Evolutionary conservation across 2,797 vertebrate species (phyloP).

Genomic region (Sebastes matsubarae): DNA sequence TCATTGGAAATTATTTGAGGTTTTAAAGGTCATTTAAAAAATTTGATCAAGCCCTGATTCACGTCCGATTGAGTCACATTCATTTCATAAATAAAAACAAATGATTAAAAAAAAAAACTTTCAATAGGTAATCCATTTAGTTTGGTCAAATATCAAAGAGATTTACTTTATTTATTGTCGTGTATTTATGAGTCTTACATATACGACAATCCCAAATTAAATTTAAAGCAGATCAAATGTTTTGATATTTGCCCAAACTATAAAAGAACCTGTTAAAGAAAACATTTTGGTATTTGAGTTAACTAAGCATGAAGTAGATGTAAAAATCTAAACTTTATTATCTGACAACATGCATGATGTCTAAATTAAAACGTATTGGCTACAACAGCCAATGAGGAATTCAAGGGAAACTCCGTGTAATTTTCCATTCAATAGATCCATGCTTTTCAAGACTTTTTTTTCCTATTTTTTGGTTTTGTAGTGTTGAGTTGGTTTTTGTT

Average conservation of each 20-base stretch:
- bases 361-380: constrained; percentile 33
- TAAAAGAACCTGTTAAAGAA: no score
- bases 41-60: constrained; percentile 60
- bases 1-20: constrained; percentile 64
- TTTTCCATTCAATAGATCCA: constrained; percentile 21
- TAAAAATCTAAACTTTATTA: constrained; percentile 20
- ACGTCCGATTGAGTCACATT: constrained; percentile 57
- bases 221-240: constrained; percentile 11
- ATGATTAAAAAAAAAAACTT: constrained; percentile 10
- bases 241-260: constrained; percentile 45
- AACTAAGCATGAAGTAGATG: constrained; percentile 34
- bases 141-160: constrained; percentile 33
- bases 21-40: constrained; percentile 49
- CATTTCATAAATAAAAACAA: constrained; percentile 59
- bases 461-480: constrained; percentile 47
- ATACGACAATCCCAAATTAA: not conserved
- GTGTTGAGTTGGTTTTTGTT: constrained; percentile 12
- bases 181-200: constrained; percentile 3
- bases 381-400: constrained; percentile 19
- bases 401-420: constrained; percentile 1
- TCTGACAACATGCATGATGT: constrained; percentile 27
- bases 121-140: constrained; percentile 5
- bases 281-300: constrained; percentile 60
- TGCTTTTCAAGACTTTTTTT: constrained; percentile 24
- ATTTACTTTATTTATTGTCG: not conserved